These are phyloP conservation scores for Ridgeia piscesae DNA, from an alignment of 1,140 invertebrate species.

Conservation along the genomic window DNA sequence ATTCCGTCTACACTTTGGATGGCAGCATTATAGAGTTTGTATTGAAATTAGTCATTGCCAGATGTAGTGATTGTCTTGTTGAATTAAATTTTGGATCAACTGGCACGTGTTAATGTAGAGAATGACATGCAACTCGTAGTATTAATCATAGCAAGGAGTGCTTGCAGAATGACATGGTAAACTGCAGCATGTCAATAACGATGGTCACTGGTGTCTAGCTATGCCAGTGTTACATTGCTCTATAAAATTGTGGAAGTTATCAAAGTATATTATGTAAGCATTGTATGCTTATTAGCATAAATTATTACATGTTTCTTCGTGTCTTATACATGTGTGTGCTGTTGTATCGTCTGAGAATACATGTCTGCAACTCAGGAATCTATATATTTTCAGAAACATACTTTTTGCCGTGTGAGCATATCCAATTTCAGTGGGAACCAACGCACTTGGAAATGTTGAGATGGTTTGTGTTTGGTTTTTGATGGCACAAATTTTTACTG, in stretches of 20 bases:
- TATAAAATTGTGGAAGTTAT: background rate
- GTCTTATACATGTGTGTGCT: background rate
- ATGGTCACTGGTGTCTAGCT: background rate
- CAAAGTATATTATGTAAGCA: background rate
- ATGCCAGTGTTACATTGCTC: background rate
- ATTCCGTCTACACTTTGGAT: conserved; percentile 1
- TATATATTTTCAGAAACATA: conserved; percentile 7
- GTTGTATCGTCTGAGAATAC: background rate
- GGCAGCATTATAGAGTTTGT: background rate
- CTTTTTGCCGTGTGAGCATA: background rate
- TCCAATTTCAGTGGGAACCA: background rate
- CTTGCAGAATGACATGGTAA: background rate
- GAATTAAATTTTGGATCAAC: background rate
- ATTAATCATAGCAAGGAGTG: background rate
- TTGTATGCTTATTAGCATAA: background rate
- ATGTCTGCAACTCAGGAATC: background rate
- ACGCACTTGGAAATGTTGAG: background rate
- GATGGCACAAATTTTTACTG: background rate
- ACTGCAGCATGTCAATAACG: background rate
- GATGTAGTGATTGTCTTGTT: background rate
- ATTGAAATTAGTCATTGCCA: background rate
- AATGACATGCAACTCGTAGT: background rate
- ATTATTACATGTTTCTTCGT: background rate
- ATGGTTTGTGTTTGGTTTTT: background rate
- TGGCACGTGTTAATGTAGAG: background rate